These are phyloP conservation scores for Gymnogyps californianus DNA, from an alignment of 2,113 vertebrate species.

Conservation along the genomic window DNA sequence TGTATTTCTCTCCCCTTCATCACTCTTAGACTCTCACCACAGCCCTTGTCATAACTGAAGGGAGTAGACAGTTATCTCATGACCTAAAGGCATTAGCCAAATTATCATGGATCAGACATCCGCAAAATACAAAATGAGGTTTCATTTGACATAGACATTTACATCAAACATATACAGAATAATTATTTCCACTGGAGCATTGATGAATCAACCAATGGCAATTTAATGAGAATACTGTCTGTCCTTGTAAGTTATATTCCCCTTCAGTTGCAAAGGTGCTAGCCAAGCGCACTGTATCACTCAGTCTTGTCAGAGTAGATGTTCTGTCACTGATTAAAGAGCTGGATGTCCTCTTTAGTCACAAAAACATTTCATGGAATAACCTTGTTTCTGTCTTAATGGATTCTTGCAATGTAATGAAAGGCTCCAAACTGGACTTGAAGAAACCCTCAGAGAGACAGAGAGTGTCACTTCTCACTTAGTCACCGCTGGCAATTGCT, in stretches of 20 bases:
- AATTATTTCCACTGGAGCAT: constrained; percentile 61
- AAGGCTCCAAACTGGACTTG: constrained; percentile 69
- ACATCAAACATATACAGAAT: constrained; percentile 68
- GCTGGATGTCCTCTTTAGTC: constrained; percentile 71
- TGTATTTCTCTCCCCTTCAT: background rate
- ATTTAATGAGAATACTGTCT: constrained; percentile 67
- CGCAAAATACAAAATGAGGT: constrained; percentile 55
- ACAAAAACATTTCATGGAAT: constrained; percentile 71
- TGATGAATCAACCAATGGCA: constrained; percentile 64
- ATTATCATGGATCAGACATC: constrained; percentile 56
- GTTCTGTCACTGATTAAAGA: constrained; percentile 78
- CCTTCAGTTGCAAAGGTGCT: constrained; percentile 53
- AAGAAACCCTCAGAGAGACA: constrained; percentile 72
- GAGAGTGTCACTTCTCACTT: constrained; percentile 73
- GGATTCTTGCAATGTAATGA: constrained; percentile 74
- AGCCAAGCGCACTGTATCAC: constrained; percentile 58
- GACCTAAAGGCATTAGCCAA: constrained; percentile 52
- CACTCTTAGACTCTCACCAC: background rate
- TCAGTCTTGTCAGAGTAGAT: constrained; percentile 75
- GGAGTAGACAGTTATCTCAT: constrained; percentile 8
- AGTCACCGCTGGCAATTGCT: constrained; percentile 66
- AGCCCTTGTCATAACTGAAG: constrained; percentile 13
- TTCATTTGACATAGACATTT: constrained; percentile 67
- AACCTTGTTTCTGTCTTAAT: constrained; percentile 78
- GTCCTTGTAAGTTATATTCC: constrained; percentile 68